Evolutionary conservation across 2,113 vertebrate genomes (phyloP).

Genomic region (Pseudopodoces humilis): DNA sequence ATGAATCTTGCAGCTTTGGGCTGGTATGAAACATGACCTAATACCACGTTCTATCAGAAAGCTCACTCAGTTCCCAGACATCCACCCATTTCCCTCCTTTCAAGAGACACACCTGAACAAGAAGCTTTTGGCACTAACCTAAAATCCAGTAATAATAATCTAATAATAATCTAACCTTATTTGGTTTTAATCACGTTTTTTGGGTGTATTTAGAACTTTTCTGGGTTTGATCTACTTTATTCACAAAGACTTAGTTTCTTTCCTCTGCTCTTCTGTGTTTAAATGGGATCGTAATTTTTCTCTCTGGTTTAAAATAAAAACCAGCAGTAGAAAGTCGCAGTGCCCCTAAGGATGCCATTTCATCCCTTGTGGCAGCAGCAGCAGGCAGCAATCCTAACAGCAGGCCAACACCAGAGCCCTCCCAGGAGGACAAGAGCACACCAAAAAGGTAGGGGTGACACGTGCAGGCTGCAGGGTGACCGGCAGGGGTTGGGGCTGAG

Average conservation of each 20-base stretch:
- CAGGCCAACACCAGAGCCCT: background rate
- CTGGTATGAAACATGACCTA: background rate
- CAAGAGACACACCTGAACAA: background rate
- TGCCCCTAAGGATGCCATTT: background rate
- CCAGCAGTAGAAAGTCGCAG: accelerated
- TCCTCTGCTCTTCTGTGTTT: background rate
- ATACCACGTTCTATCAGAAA: background rate
- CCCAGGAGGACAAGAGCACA: background rate
- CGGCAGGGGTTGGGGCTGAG: background rate
- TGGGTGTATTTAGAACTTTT: background rate
- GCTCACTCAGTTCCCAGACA: background rate
- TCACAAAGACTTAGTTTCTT: background rate
- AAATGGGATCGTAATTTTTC: background rate
- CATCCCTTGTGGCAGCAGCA: background rate
- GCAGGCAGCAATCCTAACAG: background rate
- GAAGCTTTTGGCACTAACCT: background rate
- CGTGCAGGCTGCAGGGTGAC: background rate
- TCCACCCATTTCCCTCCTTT: background rate
- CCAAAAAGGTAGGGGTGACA: background rate
- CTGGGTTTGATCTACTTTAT: background rate
- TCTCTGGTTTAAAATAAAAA: background rate
- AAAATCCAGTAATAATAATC: no score
- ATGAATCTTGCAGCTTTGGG: background rate
- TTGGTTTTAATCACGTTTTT: background rate
- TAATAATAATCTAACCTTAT: background rate